Percentiles rank a stretch among this genome's conserved stretches.
Evolutionary conservation across 1,140 invertebrate species (phyloP).

Genomic region (Chlorops oryzae): DNA sequence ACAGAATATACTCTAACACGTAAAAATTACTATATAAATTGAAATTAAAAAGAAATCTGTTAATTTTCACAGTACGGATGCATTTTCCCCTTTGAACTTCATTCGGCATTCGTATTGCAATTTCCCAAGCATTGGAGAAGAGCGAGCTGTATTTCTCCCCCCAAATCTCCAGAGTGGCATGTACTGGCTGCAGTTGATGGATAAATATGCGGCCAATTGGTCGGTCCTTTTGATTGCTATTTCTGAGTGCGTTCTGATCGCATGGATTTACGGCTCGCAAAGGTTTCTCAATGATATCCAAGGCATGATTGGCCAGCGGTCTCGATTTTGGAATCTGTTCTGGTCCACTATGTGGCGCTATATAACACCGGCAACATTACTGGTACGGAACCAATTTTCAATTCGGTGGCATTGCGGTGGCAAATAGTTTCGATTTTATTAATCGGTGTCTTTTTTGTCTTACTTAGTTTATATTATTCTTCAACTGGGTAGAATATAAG

Average conservation of each 20-base stretch:
- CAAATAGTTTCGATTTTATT: constrained; percentile 1
- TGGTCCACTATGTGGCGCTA: constrained; percentile 77
- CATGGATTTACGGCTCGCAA: constrained; percentile 77
- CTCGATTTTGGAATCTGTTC: constrained; percentile 64
- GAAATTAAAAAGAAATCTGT: too few relatives aligned
- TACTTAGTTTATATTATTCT: constrained; percentile 68
- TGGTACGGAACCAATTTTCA: constrained; percentile 43
- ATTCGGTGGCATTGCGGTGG: too few relatives aligned
- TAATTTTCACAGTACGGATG: too few relatives aligned
- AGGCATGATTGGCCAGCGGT: constrained; percentile 69
- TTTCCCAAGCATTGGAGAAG: too few relatives aligned
- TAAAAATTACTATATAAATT: too few relatives aligned
- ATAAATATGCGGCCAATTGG: constrained; percentile 82
- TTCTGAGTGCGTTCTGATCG: constrained; percentile 68
- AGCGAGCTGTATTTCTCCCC: too few relatives aligned
- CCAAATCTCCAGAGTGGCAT: constrained; percentile 77
- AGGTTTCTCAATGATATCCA: constrained; percentile 73
- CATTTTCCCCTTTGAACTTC: too few relatives aligned
- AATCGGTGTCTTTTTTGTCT: background rate
- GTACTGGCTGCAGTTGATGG: constrained; percentile 79
- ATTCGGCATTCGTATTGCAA: too few relatives aligned
- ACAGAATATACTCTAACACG: too few relatives aligned
- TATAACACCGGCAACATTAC: constrained; percentile 68
- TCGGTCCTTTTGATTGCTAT: constrained; percentile 77
- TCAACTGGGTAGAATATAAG: constrained; percentile 78